phyloP scores from a whole-genome alignment of 2,888 invertebrate genomes.

The Caenorhabditis sp. region DNA sequence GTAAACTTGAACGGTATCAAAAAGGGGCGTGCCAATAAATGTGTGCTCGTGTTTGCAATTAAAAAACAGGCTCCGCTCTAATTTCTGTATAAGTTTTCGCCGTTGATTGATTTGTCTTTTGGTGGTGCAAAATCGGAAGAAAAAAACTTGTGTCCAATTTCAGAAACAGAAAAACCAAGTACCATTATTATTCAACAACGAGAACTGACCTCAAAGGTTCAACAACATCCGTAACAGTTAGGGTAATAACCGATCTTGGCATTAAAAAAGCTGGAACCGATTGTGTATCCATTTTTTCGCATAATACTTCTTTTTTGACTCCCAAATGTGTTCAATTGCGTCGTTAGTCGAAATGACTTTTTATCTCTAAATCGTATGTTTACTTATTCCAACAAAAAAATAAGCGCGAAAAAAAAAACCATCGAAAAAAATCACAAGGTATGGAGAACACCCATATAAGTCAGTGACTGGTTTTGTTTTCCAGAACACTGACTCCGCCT shows the following conservation, averaged over 20 bases:
- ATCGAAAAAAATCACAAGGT: background rate
- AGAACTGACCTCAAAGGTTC: conserved; percentile 33
- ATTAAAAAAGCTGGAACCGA: background rate
- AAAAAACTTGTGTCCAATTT: no score
- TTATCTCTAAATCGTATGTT: background rate
- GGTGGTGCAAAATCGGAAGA: no score
- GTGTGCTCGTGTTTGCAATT: no score
- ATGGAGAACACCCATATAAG: background rate
- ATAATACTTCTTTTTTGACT: background rate
- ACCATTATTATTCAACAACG: no score
- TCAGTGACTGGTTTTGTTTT: background rate
- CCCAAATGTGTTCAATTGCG: background rate
- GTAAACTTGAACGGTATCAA: no score
- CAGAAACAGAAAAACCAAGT: no score
- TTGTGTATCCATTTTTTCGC: background rate
- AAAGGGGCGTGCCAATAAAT: no score
- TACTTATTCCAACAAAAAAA: background rate
- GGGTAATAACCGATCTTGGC: conserved; percentile 25
- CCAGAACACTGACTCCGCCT: background rate
- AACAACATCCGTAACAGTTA: conserved; percentile 28
- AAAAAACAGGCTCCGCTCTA: no score
- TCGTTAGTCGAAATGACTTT: background rate
- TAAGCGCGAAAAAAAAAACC: background rate
- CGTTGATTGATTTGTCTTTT: no score
- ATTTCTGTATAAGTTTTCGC: no score